Base-by-base conservation (phyloP, 1,140 invertebrate species). In the Megalopta genalis region DNA sequence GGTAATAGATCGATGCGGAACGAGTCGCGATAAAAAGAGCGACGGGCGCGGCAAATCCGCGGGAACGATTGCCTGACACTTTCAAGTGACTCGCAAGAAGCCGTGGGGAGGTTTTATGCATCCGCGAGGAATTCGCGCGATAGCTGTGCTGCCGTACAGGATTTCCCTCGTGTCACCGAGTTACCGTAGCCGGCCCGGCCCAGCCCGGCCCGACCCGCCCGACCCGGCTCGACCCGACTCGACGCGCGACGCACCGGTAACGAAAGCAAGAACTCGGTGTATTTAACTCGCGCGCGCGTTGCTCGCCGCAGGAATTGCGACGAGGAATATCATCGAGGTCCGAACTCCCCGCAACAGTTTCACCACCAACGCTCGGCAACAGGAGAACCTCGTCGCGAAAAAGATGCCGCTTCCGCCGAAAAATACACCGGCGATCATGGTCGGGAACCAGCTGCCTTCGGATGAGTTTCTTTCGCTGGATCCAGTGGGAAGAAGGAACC, bases 251-350 rank as follows among this genome's bases (percentile, higher is more conserved):
- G 39, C 39, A 42, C 9, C 39, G 66, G n/a, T 68, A 81, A 81
- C 79, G 82, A 69, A 83, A 82, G 74, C 82, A 82, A 82, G 82
- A 83, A 83, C 66, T 78, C 64, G 9, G n/a, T n/a, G n/a, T 0
- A 10, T 27, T 18, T 4, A 5, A 16, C 46, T 12, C 16, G 37
- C 4, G 81, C 71, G 77, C 71, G 71, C 70, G 79, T 81, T 66
- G 74, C 74, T 37, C 62, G 32, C 69, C 72, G 65, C 67, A 65
- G 80, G 81, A 83, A 83, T 81, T 83, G 39, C 46, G 12, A 14
- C 14, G 46, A 62, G 73, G 68, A 73, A 82, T 82, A 82, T 78
- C 65, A 68, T 59, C 79, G 72, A n/a, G 66, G 59, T 72, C 63
- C 77, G 81, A 83, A 83, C 67, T 60, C 39, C 59, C 57, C 76